Evolutionary conservation across 2,113 vertebrate species (phyloP).

Genomic region (Lamprologus callipterus): DNA sequence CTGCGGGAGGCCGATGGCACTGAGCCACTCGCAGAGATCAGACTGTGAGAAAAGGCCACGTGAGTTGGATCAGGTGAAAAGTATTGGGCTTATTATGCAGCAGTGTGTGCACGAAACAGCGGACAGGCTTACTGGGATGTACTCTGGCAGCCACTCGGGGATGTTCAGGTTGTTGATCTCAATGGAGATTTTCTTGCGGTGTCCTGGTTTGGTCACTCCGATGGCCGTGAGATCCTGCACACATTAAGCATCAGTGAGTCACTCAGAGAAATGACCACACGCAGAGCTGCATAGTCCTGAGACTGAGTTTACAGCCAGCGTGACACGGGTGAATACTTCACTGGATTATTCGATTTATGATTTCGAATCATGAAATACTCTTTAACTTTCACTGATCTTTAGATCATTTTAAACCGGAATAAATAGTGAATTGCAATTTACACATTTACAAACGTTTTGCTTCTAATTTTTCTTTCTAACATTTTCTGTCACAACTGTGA

Average conservation of each 20-base stretch:
- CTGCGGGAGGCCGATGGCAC: constrained; percentile 85
- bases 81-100: neutral
- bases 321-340: neutral
- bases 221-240: constrained; percentile 91
- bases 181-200: constrained; percentile 91
- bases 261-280: neutral
- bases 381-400: neutral
- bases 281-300: neutral
- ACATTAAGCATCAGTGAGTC: neutral
- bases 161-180: constrained; percentile 91
- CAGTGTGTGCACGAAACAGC: neutral
- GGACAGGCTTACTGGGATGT: constrained; percentile 77
- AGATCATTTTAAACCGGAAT: neutral
- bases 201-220: constrained; percentile 92
- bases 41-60: constrained; percentile 55
- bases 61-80: neutral
- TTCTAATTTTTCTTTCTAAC: neutral
- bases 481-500: rapidly evolving
- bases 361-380: neutral
- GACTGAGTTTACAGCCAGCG: neutral
- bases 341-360: neutral
- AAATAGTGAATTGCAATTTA: neutral
- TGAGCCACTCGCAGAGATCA: constrained; percentile 90
- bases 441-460: neutral
- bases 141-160: constrained; percentile 89